Evolutionary conservation across 2,888 invertebrate species (phyloP), one percentile per base, ranked within the genome.

Genomic region (Gortyna flavago): DNA sequence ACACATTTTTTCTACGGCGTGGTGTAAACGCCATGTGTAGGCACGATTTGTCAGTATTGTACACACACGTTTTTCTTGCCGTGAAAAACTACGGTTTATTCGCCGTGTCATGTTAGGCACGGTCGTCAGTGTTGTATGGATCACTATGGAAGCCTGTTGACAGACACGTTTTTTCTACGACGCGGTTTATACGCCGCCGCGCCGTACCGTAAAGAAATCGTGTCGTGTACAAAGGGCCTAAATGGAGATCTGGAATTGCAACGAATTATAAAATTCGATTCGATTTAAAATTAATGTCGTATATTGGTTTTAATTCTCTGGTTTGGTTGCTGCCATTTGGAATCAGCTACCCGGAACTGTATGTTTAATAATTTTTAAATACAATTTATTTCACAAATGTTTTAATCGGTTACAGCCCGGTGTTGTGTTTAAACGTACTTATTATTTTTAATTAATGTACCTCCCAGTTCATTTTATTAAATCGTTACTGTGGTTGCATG

Each of bases 291-390:
- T 92, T 89, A 89, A 89, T 91, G 84, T 88, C 89, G 80, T 90
- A 80, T 87, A 88, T 89, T 91, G 89, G 90, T 91, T 92, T 92
- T 93, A 91, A 91, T 91, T 91, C 88, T 91, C 86, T 92, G 89
- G 89, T 93, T 91, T 91, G 89, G 91, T 87, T 91, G 95, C 95
- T 93, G 94, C 94, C 89, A 86, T 89, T 89, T 84, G 95, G 94
- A 94, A 93, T 90, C 93, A 96, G 95, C 93, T 94, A 85, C 95
- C 95, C 75, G 96, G 95, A 95, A 93, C 93, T 92, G 96, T 96
- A 96, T 90, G 96, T 96, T 93, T 85, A 91, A 86, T 85, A 79
- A 88, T 89, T 91, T 90, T 90, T 90, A 89, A 91, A 90, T 90
- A 89, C 72, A 77, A 89, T 88, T 88, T 87, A 85, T 84, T 89